These are phyloP conservation scores for Notechis scutatus DNA, from an alignment of 2,113 vertebrate genomes.

Conservation along the genomic window DNA sequence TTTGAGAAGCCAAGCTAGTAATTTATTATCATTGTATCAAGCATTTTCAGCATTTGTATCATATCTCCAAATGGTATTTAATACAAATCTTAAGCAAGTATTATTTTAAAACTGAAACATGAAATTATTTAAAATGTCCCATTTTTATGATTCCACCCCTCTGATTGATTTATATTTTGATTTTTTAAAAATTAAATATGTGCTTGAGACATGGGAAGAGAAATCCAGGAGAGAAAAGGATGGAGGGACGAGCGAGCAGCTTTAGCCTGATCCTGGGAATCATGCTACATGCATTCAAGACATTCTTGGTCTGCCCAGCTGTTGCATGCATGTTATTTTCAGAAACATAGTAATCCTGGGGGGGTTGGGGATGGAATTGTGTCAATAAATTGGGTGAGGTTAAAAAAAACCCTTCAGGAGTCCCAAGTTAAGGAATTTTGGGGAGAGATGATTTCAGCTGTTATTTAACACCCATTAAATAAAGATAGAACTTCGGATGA, in stretches of 20 bases:
- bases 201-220: neutral
- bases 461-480: constrained; percentile 2
- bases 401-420: constrained; percentile 15
- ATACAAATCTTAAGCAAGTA: neutral
- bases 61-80: neutral
- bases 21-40: neutral
- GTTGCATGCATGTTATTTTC: constrained; percentile 69
- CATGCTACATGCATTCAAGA: constrained; percentile 60
- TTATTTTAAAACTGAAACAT: neutral
- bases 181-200: neutral
- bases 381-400: constrained; percentile 52
- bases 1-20: neutral
- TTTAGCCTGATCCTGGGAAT: constrained; percentile 9
- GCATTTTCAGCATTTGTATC: neutral
- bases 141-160: neutral
- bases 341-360: constrained; percentile 60
- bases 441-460: constrained; percentile 19
- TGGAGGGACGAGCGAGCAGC: neutral
- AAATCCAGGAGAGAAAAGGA: constrained; percentile 4
- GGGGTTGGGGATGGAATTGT: constrained; percentile 60
- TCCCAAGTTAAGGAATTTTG: constrained; percentile 27
- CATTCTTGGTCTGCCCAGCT: constrained; percentile 64
- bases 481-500: constrained; percentile 14
- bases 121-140: neutral
- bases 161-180: constrained; percentile 9